Evolutionary conservation across 2,888 invertebrate species (phyloP), one percentile per base, ranked within the genome.

Genomic region (Notocelia uddmanniana): DNA sequence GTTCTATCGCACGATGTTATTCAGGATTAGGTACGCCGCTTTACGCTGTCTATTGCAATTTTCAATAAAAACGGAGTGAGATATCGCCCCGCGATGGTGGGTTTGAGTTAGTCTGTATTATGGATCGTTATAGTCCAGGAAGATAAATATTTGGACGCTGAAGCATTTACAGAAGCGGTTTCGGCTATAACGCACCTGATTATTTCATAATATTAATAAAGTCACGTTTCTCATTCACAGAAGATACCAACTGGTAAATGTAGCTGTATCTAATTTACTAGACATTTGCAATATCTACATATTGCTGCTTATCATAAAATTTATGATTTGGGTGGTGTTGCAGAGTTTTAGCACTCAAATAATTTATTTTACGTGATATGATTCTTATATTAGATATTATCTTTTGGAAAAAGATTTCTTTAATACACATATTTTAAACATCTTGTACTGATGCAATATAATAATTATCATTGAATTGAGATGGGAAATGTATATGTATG

Each of bases 121-220:
- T 34, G 52, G 21, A 52, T 63, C 19, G 48, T 63, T 26, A 50
- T 48, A 18, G 2, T 26, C 11, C 23, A 48, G 26, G 34, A 10
- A 52, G 52, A 63, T 63, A 52, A 63, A 63, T 63, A 63, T 63
- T 63, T 63, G 21, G 63, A 63, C 31, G 31, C 21, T 63, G 31
- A 21, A 52, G 19, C 64, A 63, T 52, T 52, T 50, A 64, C 19
- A 11, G 54, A 64, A 37, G 63, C 52, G 63, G 64, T 21, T 64
- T 52, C 0, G 63, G 63, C 63, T 37, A 64, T 52, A 60, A 45
- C 23, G n/a, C 41, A 11, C 60, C 23, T 15, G n/a, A 64, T 52
- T n/a, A 11, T 34, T 64, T 52, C 19, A 63, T 21, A 64, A 37
- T 37, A 37, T 34, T 52, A 37, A 41, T 41, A 41, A 34, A 64